Conservation (phyloP, 2,888 invertebrate species). For the Eretmocerus hayati region DNA sequence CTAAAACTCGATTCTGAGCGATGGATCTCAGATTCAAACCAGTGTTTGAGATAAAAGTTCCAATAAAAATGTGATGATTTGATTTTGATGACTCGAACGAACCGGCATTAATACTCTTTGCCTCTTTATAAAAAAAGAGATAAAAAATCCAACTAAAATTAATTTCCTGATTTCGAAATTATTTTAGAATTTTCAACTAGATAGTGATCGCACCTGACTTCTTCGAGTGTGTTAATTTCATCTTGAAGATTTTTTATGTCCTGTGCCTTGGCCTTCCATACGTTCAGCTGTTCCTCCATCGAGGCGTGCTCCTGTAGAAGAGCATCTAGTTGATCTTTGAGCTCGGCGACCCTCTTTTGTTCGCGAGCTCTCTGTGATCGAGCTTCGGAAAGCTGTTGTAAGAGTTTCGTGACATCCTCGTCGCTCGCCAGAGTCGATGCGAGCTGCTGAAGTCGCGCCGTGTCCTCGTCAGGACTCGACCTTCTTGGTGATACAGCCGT, state of each 20-base stretch:
- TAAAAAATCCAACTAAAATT: too few relatives aligned
- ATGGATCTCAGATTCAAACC: too few relatives aligned
- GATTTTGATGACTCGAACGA: too few relatives aligned
- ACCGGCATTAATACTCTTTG: too few relatives aligned
- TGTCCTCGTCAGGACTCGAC: not conserved
- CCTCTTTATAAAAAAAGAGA: too few relatives aligned
- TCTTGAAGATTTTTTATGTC: constrained; percentile 78
- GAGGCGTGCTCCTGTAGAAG: constrained; percentile 64
- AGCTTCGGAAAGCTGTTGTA: constrained; percentile 65
- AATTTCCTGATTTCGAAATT: not conserved
- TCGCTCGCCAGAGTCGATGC: constrained; percentile 28
- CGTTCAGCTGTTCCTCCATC: constrained; percentile 62
- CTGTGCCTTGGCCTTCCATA: constrained; percentile 61
- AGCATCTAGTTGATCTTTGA: constrained; percentile 69
- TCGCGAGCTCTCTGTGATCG: constrained; percentile 64
- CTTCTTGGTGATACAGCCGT: constrained; percentile 2
- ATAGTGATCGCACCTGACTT: constrained; percentile 61
- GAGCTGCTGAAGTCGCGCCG: constrained; percentile 21
- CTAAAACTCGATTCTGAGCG: too few relatives aligned
- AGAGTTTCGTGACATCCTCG: constrained; percentile 50
- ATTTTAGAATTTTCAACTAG: not conserved
- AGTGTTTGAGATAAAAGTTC: too few relatives aligned
- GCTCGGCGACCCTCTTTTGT: constrained; percentile 64
- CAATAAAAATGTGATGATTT: too few relatives aligned
- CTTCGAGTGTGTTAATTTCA: constrained; percentile 74